phyloP scores from a whole-genome alignment of 1,140 invertebrate species.

The Leptinotarsa texana region DNA sequence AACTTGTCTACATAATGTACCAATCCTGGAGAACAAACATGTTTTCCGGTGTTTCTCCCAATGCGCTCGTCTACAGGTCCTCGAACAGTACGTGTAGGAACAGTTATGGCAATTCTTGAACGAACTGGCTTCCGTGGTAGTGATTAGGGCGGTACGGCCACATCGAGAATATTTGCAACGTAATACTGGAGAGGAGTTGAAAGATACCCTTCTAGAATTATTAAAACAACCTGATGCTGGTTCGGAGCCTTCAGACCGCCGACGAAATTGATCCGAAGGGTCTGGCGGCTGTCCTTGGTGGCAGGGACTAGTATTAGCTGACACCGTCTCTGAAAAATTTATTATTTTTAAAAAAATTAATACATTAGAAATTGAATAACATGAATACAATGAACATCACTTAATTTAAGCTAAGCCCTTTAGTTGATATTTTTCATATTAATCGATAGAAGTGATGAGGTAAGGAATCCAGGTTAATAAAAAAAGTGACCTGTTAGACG shows the following conservation, averaged over 20 bases:
- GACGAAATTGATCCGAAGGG: conserved; percentile 50
- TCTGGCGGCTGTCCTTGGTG: conserved; percentile 56
- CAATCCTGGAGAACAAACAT: conserved; percentile 87
- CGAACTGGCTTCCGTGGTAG: conserved; percentile 67
- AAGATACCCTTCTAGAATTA: conserved; percentile 40
- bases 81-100: conserved; percentile 83
- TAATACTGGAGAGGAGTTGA: conserved; percentile 59
- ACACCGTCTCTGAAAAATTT: conserved; percentile 52
- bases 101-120: conserved; percentile 88
- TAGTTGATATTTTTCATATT: too few relatives aligned
- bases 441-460: too few relatives aligned
- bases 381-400: neutral
- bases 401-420: neutral
- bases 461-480: too few relatives aligned
- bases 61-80: conserved; percentile 80
- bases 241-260: conserved; percentile 62
- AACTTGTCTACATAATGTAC: conserved; percentile 85
- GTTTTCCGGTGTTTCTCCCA: conserved; percentile 89
- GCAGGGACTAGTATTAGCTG: conserved; percentile 55
- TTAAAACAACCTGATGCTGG: conserved; percentile 38
- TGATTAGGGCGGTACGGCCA: conserved; percentile 59
- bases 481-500: neutral
- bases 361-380: neutral
- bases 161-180: conserved; percentile 80
- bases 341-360: too few relatives aligned